phyloP scores from a whole-genome alignment of 1,140 invertebrate species.

The Bilobella aurantiaca region DNA sequence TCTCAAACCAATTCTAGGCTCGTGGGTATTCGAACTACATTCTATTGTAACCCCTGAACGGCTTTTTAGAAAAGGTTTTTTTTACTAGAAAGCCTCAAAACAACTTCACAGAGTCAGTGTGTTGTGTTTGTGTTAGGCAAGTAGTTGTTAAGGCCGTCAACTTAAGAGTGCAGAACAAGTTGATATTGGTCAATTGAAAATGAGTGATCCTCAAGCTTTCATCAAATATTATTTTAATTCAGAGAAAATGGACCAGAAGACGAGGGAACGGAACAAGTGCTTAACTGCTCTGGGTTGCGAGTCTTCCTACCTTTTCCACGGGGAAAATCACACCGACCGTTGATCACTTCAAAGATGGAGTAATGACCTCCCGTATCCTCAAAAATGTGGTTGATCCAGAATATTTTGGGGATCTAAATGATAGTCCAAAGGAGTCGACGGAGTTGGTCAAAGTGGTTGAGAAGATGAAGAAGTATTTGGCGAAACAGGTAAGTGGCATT shows the following conservation, averaged over 20 bases:
- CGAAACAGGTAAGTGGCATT: slow-evolving; percentile 19
- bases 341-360: slow-evolving; percentile 31
- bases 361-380: slow-evolving; percentile 22
- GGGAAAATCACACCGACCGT: slow-evolving; percentile 2
- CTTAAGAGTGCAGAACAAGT: slow-evolving; percentile 6
- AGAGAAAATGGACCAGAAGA: slow-evolving; percentile 12
- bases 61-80: too few relatives aligned
- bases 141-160: background rate
- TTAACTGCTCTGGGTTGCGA: slow-evolving; percentile 25
- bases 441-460: slow-evolving; percentile 26
- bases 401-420: slow-evolving; percentile 27
- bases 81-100: too few relatives aligned
- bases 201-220: slow-evolving; percentile 1
- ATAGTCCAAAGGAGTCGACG: slow-evolving; percentile 17
- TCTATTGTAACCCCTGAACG: too few relatives aligned
- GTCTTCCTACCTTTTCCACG: slow-evolving; percentile 17
- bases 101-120: too few relatives aligned
- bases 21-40: too few relatives aligned
- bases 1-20: too few relatives aligned
- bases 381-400: slow-evolving; percentile 32
- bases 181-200: background rate
- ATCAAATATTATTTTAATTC: slow-evolving; percentile 5
- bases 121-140: background rate
- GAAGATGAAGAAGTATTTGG: slow-evolving; percentile 31
- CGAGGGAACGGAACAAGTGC: slow-evolving; percentile 24